A percentile compares a stretch with the other conserved stretches of the same genome.
These are phyloP conservation scores for Mythimna lalbum DNA, from an alignment of 2,888 invertebrate genomes.

Conservation along the genomic window DNA sequence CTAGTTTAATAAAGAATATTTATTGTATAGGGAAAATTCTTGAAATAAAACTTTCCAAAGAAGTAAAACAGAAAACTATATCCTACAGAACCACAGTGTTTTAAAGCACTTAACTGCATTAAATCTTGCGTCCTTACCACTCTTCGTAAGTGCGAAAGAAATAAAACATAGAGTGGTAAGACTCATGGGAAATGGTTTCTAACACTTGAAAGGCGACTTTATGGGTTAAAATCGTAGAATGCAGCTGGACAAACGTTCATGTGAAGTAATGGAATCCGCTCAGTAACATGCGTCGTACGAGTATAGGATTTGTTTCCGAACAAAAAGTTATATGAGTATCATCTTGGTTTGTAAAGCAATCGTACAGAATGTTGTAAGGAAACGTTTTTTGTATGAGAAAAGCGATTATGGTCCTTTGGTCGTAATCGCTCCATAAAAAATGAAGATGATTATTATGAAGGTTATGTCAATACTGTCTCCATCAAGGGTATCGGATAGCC, in stretches of 20 bases:
- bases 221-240: constrained; percentile 59
- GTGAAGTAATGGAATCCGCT: constrained; percentile 46
- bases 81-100: constrained; percentile 46
- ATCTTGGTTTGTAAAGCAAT: constrained; percentile 30
- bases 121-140: constrained; percentile 30
- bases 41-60: not conserved
- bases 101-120: constrained; percentile 38
- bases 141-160: constrained; percentile 39
- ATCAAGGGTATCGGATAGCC: not conserved
- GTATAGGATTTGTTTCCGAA: constrained; percentile 29
- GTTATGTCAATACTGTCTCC: not conserved
- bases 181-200: constrained; percentile 71
- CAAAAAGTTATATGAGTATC: constrained; percentile 36
- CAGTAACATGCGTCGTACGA: constrained; percentile 23
- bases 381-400: not conserved
- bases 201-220: constrained; percentile 67
- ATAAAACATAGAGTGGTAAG: constrained; percentile 39
- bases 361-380: constrained; percentile 4
- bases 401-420: not conserved
- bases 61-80: not conserved
- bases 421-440: not conserved
- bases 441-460: not conserved
- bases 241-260: constrained; percentile 65
- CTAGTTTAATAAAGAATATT: not conserved
- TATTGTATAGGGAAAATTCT: not conserved